Percentiles rank a stretch among this genome's conserved stretches.
Conservation (phyloP, 2,113 vertebrate genomes). For the Perca flavescens region DNA sequence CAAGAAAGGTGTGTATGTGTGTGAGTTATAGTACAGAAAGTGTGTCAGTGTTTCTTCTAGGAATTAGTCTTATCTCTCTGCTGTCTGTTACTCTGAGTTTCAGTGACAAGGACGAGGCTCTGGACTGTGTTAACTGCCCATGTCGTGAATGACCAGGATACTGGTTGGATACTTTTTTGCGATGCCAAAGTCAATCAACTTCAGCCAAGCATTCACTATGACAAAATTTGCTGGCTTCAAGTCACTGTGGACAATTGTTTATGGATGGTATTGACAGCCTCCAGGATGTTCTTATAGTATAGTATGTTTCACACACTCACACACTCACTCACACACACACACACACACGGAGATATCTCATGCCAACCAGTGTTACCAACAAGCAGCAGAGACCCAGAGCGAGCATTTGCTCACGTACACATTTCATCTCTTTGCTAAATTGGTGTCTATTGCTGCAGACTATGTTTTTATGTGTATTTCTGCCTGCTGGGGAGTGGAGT, state of each 20-base stretch:
- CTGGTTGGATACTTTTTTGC: too few relatives aligned
- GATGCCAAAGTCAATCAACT: too few relatives aligned
- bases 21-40: not conserved
- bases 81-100: slow-evolving; percentile 41
- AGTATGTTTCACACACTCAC: not conserved
- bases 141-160: slow-evolving; percentile 4
- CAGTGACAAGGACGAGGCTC: slow-evolving; percentile 31
- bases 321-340: not conserved
- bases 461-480: too few relatives aligned
- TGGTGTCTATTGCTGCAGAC: not conserved
- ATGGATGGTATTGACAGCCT: too few relatives aligned
- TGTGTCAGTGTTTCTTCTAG: slow-evolving; percentile 12
- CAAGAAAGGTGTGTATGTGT: slow-evolving; percentile 25
- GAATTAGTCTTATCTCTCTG: slow-evolving; percentile 48
- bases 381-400: slow-evolving; percentile 9
- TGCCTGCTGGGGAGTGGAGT: too few relatives aligned
- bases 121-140: slow-evolving; percentile 59
- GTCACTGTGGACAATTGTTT: too few relatives aligned
- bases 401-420: not conserved
- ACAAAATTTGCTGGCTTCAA: too few relatives aligned
- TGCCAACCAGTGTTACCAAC: slow-evolving; percentile 11
- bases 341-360: not conserved
- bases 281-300: too few relatives aligned
- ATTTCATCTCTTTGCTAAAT: not conserved
- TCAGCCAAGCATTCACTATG: too few relatives aligned